A percentile compares a stretch with the other conserved stretches of the same genome.
Conservation (phyloP, 1,140 invertebrate genomes). For the Octopus bimaculoides region DNA sequence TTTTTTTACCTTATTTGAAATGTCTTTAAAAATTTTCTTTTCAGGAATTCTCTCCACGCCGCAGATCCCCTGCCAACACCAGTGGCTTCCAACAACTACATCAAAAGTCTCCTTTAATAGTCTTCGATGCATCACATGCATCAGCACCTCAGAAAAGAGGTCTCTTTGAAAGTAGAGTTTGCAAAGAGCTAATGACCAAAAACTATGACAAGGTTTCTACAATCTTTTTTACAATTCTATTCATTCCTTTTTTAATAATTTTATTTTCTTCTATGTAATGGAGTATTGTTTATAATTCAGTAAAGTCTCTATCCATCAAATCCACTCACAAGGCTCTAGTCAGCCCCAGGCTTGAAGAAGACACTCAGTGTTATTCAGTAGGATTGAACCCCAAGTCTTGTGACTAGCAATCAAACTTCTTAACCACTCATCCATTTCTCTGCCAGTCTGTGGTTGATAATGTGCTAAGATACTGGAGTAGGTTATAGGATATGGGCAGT, state of each 20-base stretch:
- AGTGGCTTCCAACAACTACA: constrained; percentile 48
- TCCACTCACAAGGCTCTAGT: no score
- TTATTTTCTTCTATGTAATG: not conserved
- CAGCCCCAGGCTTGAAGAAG: no score
- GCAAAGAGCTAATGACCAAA: constrained; percentile 77
- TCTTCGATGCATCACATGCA: constrained; percentile 31
- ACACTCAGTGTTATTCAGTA: no score
- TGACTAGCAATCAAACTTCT: no score
- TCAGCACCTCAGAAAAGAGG: constrained; percentile 35
- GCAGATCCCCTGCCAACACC: not conserved
- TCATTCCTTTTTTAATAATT: not conserved
- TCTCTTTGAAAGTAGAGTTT: constrained; percentile 79
- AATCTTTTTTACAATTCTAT: not conserved
- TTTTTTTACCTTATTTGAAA: not conserved
- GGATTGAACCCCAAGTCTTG: no score
- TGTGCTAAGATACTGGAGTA: no score
- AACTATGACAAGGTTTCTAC: constrained; percentile 74
- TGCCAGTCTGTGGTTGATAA: no score
- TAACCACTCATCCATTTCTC: no score
- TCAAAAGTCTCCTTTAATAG: constrained; percentile 47
- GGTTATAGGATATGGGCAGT: no score
- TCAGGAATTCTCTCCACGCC: constrained; percentile 17
- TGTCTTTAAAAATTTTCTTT: not conserved
- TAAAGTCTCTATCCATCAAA: no score
- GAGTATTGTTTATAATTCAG: no score